Conservation (phyloP, 2,113 vertebrate species). For the Hucho hucho region DNA sequence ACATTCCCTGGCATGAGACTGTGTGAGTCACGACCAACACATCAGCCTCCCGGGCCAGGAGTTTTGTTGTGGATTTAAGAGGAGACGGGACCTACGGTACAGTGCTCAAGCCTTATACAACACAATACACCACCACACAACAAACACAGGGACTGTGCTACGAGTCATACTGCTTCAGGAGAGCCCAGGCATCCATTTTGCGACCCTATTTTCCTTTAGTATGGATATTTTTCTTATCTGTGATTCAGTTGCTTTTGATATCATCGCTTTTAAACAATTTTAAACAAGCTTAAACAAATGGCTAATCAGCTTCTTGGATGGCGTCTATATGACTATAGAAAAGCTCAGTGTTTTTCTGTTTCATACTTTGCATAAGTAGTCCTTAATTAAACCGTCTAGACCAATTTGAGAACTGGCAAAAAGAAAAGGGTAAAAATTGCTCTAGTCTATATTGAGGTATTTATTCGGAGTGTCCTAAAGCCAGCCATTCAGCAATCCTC, state of each 20-base stretch:
- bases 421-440: not conserved
- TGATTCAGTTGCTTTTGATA: constrained; percentile 7
- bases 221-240: not conserved
- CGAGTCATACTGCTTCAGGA: constrained; percentile 6
- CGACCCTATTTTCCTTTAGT: not conserved
- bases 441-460: not conserved
- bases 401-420: not conserved
- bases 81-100: not conserved
- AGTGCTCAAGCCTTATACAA: too few species aligned
- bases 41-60: constrained; percentile 29
- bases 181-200: not conserved
- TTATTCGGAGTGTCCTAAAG: not conserved
- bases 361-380: not conserved
- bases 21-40: constrained; percentile 32
- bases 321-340: not conserved
- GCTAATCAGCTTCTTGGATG: not conserved
- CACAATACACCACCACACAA: not conserved
- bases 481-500: not conserved
- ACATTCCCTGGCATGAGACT: constrained; percentile 27
- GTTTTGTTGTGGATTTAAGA: constrained; percentile 31
- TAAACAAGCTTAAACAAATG: not conserved
- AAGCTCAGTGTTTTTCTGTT: not conserved
- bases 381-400: not conserved
- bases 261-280: not conserved
- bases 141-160: not conserved